These are phyloP conservation scores for Oceanodroma tethys DNA, from an alignment of 2,113 vertebrate species.

Conservation along the genomic window DNA sequence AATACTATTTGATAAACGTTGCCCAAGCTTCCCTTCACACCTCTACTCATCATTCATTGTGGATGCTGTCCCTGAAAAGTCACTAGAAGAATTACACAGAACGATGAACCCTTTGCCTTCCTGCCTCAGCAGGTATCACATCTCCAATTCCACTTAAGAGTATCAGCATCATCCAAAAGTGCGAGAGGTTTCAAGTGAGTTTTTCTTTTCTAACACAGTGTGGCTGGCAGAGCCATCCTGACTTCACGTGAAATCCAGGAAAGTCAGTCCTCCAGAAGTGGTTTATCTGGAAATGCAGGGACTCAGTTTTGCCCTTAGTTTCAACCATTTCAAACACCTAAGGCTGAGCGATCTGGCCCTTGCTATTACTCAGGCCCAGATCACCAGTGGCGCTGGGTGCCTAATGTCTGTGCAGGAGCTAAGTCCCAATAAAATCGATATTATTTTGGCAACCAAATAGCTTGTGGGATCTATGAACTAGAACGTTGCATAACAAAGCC, in stretches of 20 bases:
- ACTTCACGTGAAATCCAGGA: no score
- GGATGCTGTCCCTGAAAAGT: not conserved
- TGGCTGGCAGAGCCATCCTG: not conserved
- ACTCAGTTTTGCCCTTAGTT: not conserved
- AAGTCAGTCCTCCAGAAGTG: not conserved
- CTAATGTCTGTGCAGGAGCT: not conserved
- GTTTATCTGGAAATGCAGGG: not conserved
- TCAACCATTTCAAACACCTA: not conserved
- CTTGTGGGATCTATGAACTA: fast-evolving
- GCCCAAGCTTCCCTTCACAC: not conserved
- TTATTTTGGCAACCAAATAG: not conserved
- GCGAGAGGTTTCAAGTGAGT: not conserved
- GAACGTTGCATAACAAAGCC: not conserved
- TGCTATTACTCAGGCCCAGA: not conserved
- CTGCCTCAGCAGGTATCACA: not conserved
- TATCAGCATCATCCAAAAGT: not conserved
- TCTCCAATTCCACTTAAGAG: fast-evolving
- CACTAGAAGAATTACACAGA: not conserved
- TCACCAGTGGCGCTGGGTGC: not conserved
- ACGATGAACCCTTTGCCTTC: not conserved
- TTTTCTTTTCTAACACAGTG: not conserved
- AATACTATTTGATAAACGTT: not conserved
- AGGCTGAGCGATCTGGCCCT: fast-evolving
- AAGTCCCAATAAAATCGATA: not conserved
- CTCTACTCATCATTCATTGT: not conserved